Percentiles rank a stretch among this genome's conserved stretches.
Conservation (phyloP, 1,140 invertebrate species). For the Brachionus calyciflorus region DNA sequence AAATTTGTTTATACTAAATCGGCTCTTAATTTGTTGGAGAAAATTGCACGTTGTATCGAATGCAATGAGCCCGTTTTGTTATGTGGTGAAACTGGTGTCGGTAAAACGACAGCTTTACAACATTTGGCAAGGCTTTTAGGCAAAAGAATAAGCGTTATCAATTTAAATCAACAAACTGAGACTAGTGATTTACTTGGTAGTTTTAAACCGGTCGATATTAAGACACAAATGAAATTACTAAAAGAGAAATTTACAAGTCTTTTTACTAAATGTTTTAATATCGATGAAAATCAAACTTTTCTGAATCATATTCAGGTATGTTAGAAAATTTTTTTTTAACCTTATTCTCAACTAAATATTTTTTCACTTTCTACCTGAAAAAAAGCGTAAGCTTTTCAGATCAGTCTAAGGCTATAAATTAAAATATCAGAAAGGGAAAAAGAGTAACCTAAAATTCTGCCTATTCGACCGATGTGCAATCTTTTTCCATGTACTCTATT, state of each 20-base stretch:
- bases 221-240: slow-evolving; percentile 65
- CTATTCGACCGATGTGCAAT: no score
- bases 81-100: slow-evolving; percentile 94
- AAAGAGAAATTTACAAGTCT: slow-evolving; percentile 78
- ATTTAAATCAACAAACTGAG: slow-evolving; percentile 98
- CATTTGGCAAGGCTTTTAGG: slow-evolving; percentile 21
- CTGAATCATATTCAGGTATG: slow-evolving; percentile 70
- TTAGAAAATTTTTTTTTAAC: not conserved
- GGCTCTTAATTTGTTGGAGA: slow-evolving; percentile 15
- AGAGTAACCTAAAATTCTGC: no score
- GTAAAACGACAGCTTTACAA: slow-evolving; percentile 72
- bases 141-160: slow-evolving; percentile 86
- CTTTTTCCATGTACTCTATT: no score
- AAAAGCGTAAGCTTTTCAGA: no score
- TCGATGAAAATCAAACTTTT: slow-evolving; percentile 79
- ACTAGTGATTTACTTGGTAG: slow-evolving; percentile 91
- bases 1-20: slow-evolving; percentile 36
- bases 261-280: slow-evolving; percentile 75
- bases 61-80: slow-evolving; percentile 91
- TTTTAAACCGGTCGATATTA: slow-evolving; percentile 52
- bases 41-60: slow-evolving; percentile 62
- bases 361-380: not conserved
- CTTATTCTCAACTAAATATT: not conserved
- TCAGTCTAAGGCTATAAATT: no score
- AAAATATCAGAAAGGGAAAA: no score